Base-by-base conservation (phyloP, 2,113 vertebrate genomes). In the Galbula dea region DNA sequence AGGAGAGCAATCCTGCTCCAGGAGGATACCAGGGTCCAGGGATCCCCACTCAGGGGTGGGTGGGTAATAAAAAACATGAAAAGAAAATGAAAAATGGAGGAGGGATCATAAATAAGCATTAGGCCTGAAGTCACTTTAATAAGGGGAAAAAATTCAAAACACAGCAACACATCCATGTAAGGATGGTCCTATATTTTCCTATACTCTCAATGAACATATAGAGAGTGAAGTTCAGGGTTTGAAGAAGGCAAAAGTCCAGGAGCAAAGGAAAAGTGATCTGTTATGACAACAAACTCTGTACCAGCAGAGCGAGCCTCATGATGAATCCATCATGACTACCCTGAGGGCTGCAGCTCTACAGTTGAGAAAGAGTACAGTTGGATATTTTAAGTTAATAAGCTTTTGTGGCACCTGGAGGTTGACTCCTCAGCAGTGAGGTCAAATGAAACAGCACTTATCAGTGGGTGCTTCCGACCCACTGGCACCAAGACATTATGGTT, bases 361-460 rank as follows among this genome's bases (percentile, higher is more conserved):
- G 20, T 15, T 65, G 74, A 80, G 66, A 89, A 92, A 73, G 7
- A 5, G 6, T 36, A n/a, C 51, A 68, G 48, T 8, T 63, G 41
- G 55, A 48, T 57, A 82, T 90, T 92, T 95, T 69, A 79, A 66
- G 57, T 69, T 63, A 34, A 62, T 54, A 90, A 83, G 39, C 17
- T 66, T 67, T 62, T 62, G 32, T 84, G 84, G 67, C 49, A 86
- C 59, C 72, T 90, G 82, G 59, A 83, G 13, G 54, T 24, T 75
- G 78, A 72, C 57, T 79, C 37, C 46, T 83, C 58, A 80, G 54
- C 45, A 84, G 23, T 58, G 61, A 88, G 46, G 80, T 58, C 62
- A 94, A 92, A 96, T 43, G 36, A 49, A 78, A 21, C 18, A 94
- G 86, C 88, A 89, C 94, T 96, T 93, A 96, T 72, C 48, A 72